These are phyloP conservation scores for Orthonyx spaldingii DNA, from an alignment of 2,113 vertebrate species.

Conservation along the genomic window DNA sequence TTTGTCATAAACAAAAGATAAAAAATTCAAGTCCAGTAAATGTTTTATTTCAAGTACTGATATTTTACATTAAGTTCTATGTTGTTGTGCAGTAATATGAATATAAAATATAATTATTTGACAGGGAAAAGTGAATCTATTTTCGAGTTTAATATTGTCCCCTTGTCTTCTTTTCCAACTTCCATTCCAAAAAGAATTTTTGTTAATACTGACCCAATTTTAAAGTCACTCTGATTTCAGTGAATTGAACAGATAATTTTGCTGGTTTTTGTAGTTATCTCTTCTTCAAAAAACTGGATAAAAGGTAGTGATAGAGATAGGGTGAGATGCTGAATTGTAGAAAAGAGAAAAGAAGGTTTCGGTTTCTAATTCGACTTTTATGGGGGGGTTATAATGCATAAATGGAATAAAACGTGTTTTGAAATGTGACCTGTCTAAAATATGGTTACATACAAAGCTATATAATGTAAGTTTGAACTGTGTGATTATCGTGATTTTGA, in stretches of 20 bases:
- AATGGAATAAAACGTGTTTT: not conserved
- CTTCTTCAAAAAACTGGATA: not conserved
- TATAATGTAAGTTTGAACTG: not conserved
- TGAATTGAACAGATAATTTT: not conserved
- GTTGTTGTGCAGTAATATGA: not conserved
- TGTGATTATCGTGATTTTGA: not conserved
- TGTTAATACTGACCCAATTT: not conserved
- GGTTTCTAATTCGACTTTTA: not conserved
- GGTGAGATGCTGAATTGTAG: not conserved
- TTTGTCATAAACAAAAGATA: not conserved
- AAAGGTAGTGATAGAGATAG: not conserved
- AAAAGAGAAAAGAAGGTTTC: not conserved
- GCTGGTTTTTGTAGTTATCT: not conserved
- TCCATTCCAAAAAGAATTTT: not conserved
- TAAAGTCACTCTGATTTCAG: not conserved
- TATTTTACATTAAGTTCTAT: not conserved
- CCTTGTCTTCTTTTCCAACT: not conserved
- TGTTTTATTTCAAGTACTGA: not conserved
- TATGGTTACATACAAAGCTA: not conserved
- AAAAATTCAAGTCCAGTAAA: not conserved
- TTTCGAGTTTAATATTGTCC: fast-evolving
- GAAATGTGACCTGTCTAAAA: not conserved
- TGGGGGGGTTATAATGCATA: not conserved
- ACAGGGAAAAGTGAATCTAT: not conserved
- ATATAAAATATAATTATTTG: not conserved